phyloP scores from a whole-genome alignment of 2,888 invertebrate genomes.

The Plagiodera versicolora region DNA sequence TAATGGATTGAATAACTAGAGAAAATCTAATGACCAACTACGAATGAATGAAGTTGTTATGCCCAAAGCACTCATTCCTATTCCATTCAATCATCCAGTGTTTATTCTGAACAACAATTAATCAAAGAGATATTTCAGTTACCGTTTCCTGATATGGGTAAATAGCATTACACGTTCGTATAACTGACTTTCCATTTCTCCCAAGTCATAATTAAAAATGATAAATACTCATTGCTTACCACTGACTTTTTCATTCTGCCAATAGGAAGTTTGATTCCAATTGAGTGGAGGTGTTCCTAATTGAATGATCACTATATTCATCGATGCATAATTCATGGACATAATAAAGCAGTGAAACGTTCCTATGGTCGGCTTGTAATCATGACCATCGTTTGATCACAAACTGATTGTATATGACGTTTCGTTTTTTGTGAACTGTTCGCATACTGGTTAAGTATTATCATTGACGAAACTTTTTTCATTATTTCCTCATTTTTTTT shows the following conservation, averaged over 20 bases:
- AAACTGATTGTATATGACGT: not conserved
- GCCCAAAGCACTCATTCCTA: not conserved
- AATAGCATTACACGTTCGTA: conserved; percentile 26
- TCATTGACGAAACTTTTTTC: too few species aligned
- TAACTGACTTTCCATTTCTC: conserved; percentile 33
- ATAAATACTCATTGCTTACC: conserved; percentile 29
- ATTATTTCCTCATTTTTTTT: too few species aligned
- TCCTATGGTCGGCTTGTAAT: not conserved
- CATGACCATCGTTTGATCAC: not conserved
- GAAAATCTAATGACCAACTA: not conserved
- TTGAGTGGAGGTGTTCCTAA: conserved; percentile 18
- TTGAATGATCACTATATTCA: conserved; percentile 12
- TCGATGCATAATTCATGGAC: conserved; percentile 7
- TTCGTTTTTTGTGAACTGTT: not conserved
- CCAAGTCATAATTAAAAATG: conserved; percentile 30
- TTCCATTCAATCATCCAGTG: not conserved
- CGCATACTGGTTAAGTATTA: too few species aligned
- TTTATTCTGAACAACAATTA: not conserved
- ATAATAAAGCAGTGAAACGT: not conserved
- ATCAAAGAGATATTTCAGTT: not conserved
- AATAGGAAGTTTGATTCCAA: conserved; percentile 16
- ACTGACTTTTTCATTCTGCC: conserved; percentile 17
- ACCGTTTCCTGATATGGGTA: conserved; percentile 26
- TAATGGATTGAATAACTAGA: not conserved
- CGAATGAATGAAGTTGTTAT: not conserved